phyloP scores from a whole-genome alignment of 2,888 invertebrate species.

The Oxytorus armatus region DNA sequence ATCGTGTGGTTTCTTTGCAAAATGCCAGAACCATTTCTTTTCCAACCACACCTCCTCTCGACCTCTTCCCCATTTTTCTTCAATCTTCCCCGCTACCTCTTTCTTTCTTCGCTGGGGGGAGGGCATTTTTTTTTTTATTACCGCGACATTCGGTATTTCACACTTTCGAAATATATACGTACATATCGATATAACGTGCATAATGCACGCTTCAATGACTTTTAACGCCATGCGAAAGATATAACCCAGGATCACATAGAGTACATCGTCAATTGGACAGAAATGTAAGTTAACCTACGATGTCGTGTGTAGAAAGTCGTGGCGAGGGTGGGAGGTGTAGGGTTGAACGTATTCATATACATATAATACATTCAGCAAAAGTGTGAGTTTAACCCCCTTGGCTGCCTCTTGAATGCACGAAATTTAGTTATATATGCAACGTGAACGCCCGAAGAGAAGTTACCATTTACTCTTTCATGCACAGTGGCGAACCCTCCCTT shows the following conservation, averaged over 20 bases:
- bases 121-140: slow-evolving; percentile 26
- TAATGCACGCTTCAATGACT: slow-evolving; percentile 2
- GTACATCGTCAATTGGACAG: slow-evolving; percentile 44
- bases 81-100: neutral
- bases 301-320: neutral
- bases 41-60: slow-evolving; percentile 38
- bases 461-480: slow-evolving; percentile 50
- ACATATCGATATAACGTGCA: slow-evolving; percentile 22
- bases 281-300: slow-evolving; percentile 14
- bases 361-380: neutral
- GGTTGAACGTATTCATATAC: slow-evolving; percentile 4
- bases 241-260: neutral
- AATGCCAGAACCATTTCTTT: slow-evolving; percentile 56
- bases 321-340: neutral
- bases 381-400: slow-evolving; percentile 13
- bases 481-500: slow-evolving; percentile 7
- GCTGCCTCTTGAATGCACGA: slow-evolving; percentile 42
- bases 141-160: slow-evolving; percentile 35
- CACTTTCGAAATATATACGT: slow-evolving; percentile 19
- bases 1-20: slow-evolving; percentile 27
- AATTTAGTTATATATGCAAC: slow-evolving; percentile 53
- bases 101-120: slow-evolving; percentile 16
- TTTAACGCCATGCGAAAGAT: neutral
- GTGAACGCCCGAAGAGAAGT: slow-evolving; percentile 51
- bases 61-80: slow-evolving; percentile 30